These are phyloP conservation scores for Hirtodrosophila histrioides DNA, from an alignment of 2,888 invertebrate genomes.

Conservation along the genomic window DNA sequence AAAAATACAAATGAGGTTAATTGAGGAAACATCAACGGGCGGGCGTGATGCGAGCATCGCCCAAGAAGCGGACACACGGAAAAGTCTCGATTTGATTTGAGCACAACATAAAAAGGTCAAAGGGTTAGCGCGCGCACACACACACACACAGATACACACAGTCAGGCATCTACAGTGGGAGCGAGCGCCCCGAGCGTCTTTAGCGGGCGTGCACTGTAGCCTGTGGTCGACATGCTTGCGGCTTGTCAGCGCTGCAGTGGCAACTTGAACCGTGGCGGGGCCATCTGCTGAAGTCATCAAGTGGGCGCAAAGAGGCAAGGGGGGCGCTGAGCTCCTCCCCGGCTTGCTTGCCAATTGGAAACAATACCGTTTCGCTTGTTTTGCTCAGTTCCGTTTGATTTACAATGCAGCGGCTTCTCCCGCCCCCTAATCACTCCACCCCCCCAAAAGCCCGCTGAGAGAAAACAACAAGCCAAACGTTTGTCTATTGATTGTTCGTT, in stretches of 20 bases:
- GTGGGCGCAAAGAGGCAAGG: conserved; percentile 4
- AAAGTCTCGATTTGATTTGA: conserved; percentile 74
- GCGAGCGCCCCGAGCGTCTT: conserved; percentile 22
- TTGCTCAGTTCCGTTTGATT: conserved; percentile 76
- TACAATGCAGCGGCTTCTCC: conserved; percentile 59
- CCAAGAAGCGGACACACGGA: conserved; percentile 67
- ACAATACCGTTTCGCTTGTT: conserved; percentile 78
- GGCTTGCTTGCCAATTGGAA: conserved; percentile 70
- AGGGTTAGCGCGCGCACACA: conserved; percentile 51
- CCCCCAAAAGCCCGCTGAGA: background rate
- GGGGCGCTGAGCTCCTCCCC: conserved; percentile 63
- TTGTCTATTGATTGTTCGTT: conserved; percentile 79
- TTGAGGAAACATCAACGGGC: conserved; percentile 75
- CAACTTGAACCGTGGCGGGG: conserved; percentile 74
- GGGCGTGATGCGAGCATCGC: conserved; percentile 80
- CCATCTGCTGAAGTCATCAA: conserved; percentile 72
- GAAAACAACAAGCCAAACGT: conserved; percentile 63
- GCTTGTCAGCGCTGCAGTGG: conserved; percentile 73
- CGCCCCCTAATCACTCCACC: background rate
- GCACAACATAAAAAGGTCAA: conserved; percentile 73
- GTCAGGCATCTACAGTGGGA: background rate
- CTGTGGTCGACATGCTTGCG: conserved; percentile 52
- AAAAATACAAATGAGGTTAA: conserved; percentile 64
- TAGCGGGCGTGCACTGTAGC: conserved; percentile 59
- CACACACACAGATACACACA: conserved; percentile 22